Conservation (phyloP, 1,140 invertebrate species). For the Papilio machaon region DNA sequence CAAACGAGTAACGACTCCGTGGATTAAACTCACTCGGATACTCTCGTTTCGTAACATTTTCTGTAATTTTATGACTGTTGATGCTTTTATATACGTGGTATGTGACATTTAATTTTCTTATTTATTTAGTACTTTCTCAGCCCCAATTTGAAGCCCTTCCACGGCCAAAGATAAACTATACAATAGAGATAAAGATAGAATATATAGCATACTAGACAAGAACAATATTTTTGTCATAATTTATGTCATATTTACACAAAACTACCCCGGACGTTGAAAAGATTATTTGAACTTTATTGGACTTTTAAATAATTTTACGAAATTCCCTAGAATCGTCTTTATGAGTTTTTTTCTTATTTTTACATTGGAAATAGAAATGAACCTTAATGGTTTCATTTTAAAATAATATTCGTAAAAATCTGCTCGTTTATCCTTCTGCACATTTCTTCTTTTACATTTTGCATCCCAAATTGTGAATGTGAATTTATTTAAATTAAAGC, state of each 20-base stretch:
- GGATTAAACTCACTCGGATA: slow-evolving; percentile 12
- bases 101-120: neutral
- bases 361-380: neutral
- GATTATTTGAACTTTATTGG: too few species aligned
- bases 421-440: neutral
- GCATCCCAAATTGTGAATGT: neutral
- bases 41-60: slow-evolving; percentile 20
- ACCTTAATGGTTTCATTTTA: neutral
- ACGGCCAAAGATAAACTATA: too few species aligned
- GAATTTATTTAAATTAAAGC: slow-evolving; percentile 11
- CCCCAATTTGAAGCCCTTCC: too few species aligned
- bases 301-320: too few species aligned
- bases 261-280: too few species aligned
- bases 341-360: too few species aligned
- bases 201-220: too few species aligned
- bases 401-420: neutral
- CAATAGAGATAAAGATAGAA: neutral
- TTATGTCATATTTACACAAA: too few species aligned
- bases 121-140: neutral
- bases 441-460: neutral
- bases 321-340: too few species aligned
- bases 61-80: neutral
- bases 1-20: neutral
- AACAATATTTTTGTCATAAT: too few species aligned
- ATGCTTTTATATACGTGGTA: neutral